These are phyloP conservation scores for Pseudochirops corinnae DNA, from an alignment of 2,797 vertebrate species.

Conservation along the genomic window DNA sequence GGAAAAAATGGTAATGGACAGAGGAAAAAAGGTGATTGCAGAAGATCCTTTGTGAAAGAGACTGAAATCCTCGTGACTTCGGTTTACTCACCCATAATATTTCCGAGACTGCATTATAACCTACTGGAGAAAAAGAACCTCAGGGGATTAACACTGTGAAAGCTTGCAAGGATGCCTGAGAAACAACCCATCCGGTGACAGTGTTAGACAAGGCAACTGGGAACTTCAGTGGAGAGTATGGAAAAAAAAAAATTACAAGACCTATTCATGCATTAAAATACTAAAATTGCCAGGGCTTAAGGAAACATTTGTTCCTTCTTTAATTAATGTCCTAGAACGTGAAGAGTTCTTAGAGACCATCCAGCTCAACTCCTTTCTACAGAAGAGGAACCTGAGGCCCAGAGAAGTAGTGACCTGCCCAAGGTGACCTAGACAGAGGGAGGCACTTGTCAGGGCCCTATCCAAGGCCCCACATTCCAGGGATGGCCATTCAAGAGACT, in stretches of 20 bases:
- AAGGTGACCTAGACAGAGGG: background rate
- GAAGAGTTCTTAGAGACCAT: background rate
- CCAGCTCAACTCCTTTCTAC: background rate
- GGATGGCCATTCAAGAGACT: background rate
- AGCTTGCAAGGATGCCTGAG: conserved; percentile 22
- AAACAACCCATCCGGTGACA: conserved; percentile 61
- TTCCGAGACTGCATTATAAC: conserved; percentile 75
- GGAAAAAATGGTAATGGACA: background rate
- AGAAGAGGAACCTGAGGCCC: background rate
- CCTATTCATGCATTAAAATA: background rate
- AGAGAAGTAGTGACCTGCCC: background rate
- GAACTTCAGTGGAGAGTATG: conserved; percentile 34
- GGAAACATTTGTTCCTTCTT: background rate
- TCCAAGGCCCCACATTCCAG: background rate
- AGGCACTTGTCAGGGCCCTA: background rate
- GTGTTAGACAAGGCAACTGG: conserved; percentile 40
- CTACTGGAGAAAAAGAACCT: conserved; percentile 68
- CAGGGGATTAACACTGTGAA: conserved; percentile 58
- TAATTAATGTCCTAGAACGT: background rate
- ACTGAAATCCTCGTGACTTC: background rate
- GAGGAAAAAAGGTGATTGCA: conserved; percentile 73
- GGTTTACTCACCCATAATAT: conserved; percentile 66
- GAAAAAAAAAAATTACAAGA: background rate
- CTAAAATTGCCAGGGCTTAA: background rate
- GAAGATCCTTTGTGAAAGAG: background rate